Base-by-base conservation (phyloP, 2,888 invertebrate genomes). In the Aphodius sticticus region DNA sequence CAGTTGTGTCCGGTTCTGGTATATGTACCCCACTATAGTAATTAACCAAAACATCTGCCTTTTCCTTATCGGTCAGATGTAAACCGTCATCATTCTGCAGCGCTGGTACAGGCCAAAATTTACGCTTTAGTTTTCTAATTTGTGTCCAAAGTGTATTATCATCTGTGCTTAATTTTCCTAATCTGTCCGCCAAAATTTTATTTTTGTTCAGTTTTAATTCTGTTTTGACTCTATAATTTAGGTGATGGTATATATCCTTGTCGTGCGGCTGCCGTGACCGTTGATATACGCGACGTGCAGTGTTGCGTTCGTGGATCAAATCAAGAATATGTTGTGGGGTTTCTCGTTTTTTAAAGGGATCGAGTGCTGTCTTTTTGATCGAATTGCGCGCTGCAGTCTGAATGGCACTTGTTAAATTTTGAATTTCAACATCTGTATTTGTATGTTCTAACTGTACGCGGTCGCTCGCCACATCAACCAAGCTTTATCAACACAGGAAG, bases 1-100 rank as follows among this genome's bases (percentile, higher is more conserved):
- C 26, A 26, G n/a, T 71, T 71, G 16, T 70, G 71, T 71, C 16
- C 26, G 71, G 71, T 71, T 16, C 35, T 71, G 16, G 12, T 71
- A 9, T 71, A 35, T 71, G 71, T 5, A 16, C 16, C 5, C 12
- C 35, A 6, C 6, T 12, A 35, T 26, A 71, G n/a, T 71, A 15
- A 12, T 14, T 16, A 4, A 15, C 71, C 9, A 71, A 12, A 35
- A 71, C 26, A 35, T 71, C 35, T 71, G 71, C 71, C 35, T 71
- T 71, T 5, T 5, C 71, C 12, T 6, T 16, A 71, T 71, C 71
- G 14, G 71, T 26, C 6, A 26, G 26, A 26, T 26, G 26, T 26
- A 26, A 26, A 26, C 26, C 26, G 26, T 26, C 26, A 26, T 26
- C 26, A 26, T 26, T 26, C 26, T 26, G 26, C 26, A 26, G 26